These are phyloP conservation scores for Centropristis striata DNA, from an alignment of 2,113 vertebrate genomes.

Conservation along the genomic window DNA sequence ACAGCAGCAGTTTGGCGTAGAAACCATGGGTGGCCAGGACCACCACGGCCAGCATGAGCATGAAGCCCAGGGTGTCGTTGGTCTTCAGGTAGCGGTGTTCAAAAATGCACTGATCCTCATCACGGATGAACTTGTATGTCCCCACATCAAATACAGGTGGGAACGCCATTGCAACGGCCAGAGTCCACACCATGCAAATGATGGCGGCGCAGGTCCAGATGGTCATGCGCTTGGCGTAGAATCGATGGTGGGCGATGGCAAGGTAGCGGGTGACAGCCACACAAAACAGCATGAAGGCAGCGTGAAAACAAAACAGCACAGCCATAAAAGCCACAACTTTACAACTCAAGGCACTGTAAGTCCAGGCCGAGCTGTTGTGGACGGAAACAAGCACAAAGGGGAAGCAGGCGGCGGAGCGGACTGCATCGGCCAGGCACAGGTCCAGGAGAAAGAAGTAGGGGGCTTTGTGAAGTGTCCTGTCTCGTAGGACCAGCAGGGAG, in stretches of 20 bases:
- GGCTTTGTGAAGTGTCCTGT: constrained; percentile 93
- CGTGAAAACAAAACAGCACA: constrained; percentile 95
- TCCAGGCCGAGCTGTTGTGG: constrained; percentile 93
- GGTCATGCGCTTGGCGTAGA: constrained; percentile 96
- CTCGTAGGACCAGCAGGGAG: constrained; percentile 91
- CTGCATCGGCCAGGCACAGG: constrained; percentile 94
- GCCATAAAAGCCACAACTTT: constrained; percentile 97
- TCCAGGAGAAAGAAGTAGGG: constrained; percentile 96
- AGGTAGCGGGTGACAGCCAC: constrained; percentile 96
- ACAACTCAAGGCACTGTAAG: constrained; percentile 93
- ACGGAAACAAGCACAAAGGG: constrained; percentile 94
- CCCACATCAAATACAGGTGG: constrained; percentile 95
- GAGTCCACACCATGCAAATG: constrained; percentile 96
- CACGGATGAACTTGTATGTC: constrained; percentile 95
- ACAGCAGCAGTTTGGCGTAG: constrained; percentile 94
- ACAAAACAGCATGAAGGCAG: constrained; percentile 96
- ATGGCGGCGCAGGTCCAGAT: constrained; percentile 95
- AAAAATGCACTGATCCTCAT: constrained; percentile 96
- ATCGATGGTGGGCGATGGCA: constrained; percentile 95
- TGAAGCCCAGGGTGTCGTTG: constrained; percentile 96
- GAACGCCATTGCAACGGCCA: constrained; percentile 95
- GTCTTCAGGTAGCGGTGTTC: constrained; percentile 96
- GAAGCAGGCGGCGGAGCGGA: constrained; percentile 94
- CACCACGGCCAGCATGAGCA: constrained; percentile 95
- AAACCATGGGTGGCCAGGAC: constrained; percentile 94